phyloP scores from a whole-genome alignment of 2,113 vertebrate species.

The Salvelinus fontinalis region DNA sequence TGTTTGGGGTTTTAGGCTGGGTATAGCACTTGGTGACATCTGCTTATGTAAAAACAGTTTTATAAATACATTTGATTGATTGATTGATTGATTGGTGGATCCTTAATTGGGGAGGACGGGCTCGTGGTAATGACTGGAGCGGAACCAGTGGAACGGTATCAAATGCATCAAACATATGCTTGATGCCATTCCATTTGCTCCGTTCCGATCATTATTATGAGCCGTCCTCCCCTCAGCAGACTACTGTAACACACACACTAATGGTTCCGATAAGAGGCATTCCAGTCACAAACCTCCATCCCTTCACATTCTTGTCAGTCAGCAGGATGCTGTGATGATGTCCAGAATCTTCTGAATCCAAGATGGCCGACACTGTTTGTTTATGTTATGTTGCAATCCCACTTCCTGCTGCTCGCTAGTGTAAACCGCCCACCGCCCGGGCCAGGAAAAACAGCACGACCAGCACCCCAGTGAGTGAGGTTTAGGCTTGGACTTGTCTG shows the following conservation, averaged over 20 bases:
- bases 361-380: constrained; percentile 48
- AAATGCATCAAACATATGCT: no score
- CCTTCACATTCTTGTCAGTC: constrained; percentile 63
- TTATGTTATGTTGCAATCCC: constrained; percentile 55
- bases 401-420: constrained; percentile 56
- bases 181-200: no score
- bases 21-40: no score
- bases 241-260: neutral
- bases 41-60: no score
- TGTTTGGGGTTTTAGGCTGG: no score
- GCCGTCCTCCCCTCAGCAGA: no score
- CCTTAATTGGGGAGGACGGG: no score
- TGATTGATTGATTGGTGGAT: no score
- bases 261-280: constrained; percentile 42
- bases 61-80: no score
- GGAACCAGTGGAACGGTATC: no score
- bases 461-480: constrained; percentile 47
- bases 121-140: no score
- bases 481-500: constrained; percentile 58
- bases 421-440: constrained; percentile 56
- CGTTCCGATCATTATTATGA: no score
- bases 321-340: constrained; percentile 43
- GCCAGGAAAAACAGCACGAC: constrained; percentile 27
- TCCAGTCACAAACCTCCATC: constrained; percentile 48
- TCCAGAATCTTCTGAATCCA: constrained; percentile 55